phyloP scores from a whole-genome alignment of 1,140 invertebrate species.

The Tribolium madens region DNA sequence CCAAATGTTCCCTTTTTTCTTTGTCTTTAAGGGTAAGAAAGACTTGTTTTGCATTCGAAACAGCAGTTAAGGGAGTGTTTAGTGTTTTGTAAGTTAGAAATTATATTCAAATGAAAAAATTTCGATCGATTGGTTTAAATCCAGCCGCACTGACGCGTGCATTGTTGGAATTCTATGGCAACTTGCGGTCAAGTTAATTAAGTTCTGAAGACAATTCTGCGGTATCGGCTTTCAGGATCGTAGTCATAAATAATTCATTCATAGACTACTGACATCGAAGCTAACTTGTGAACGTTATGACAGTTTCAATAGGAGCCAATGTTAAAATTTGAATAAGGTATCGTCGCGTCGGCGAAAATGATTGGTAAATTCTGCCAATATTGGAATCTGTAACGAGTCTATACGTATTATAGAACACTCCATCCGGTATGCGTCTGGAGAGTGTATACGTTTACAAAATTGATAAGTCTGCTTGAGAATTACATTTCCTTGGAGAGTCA shows the following conservation, averaged over 20 bases:
- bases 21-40: slow-evolving; percentile 6
- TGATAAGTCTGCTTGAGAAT: slow-evolving; percentile 35
- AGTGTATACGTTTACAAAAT: slow-evolving; percentile 30
- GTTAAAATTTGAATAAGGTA: slow-evolving; percentile 34
- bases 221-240: slow-evolving; percentile 8
- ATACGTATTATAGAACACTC: neutral
- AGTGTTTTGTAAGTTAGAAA: too few species aligned
- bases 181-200: slow-evolving; percentile 29
- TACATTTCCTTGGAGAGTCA: slow-evolving; percentile 29
- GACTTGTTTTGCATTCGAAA: neutral
- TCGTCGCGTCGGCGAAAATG: neutral
- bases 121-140: neutral
- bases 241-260: slow-evolving; percentile 33
- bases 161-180: neutral
- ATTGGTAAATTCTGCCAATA: slow-evolving; percentile 17
- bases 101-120: neutral
- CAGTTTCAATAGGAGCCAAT: slow-evolving; percentile 13
- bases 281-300: neutral
- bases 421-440: neutral
- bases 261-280: neutral
- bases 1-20: slow-evolving; percentile 2
- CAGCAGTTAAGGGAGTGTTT: too few species aligned
- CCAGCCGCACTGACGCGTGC: neutral
- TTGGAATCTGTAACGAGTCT: too few species aligned
- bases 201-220: slow-evolving; percentile 13